A percentile compares a stretch with the other conserved stretches of the same genome.
Evolutionary conservation across 2,888 invertebrate species (phyloP).

Genomic region (Embidobia sp.): DNA sequence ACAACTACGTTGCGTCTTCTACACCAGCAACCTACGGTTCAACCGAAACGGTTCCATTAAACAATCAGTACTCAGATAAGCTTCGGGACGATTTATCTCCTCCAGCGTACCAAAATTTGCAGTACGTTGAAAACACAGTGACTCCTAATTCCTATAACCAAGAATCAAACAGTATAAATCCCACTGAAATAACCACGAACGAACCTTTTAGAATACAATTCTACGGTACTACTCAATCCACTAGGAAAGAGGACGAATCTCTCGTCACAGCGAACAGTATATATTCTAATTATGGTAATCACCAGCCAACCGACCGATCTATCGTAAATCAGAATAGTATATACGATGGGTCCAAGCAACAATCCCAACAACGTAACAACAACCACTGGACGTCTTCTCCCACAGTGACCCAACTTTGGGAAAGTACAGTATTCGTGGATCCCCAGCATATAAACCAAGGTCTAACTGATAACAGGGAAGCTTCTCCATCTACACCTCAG

Average conservation of each 20-base stretch:
- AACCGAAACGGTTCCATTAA: slow-evolving; percentile 54
- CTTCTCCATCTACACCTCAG: slow-evolving; percentile 70
- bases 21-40: slow-evolving; percentile 75
- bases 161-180: slow-evolving; percentile 34
- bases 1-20: slow-evolving; percentile 76
- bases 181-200: slow-evolving; percentile 64
- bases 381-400: slow-evolving; percentile 82
- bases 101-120: slow-evolving; percentile 50
- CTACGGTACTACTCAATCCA: slow-evolving; percentile 70
- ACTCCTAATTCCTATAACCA: slow-evolving; percentile 17
- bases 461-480: slow-evolving; percentile 80
- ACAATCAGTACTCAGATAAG: slow-evolving; percentile 38
- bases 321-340: slow-evolving; percentile 44
- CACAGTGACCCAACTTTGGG: slow-evolving; percentile 85
- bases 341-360: slow-evolving; percentile 54
- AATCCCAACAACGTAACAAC: slow-evolving; percentile 73
- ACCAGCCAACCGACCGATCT: slow-evolving; percentile 61
- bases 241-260: slow-evolving; percentile 64
- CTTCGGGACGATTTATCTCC: slow-evolving; percentile 63
- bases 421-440: slow-evolving; percentile 87
- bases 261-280: slow-evolving; percentile 72
- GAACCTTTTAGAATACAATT: slow-evolving; percentile 75
- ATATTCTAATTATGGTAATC: slow-evolving; percentile 72
- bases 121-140: slow-evolving; percentile 26
- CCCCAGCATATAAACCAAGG: slow-evolving; percentile 89